Conservation (phyloP, 2,113 vertebrate species). For the Hippocampus barbouri region DNA sequence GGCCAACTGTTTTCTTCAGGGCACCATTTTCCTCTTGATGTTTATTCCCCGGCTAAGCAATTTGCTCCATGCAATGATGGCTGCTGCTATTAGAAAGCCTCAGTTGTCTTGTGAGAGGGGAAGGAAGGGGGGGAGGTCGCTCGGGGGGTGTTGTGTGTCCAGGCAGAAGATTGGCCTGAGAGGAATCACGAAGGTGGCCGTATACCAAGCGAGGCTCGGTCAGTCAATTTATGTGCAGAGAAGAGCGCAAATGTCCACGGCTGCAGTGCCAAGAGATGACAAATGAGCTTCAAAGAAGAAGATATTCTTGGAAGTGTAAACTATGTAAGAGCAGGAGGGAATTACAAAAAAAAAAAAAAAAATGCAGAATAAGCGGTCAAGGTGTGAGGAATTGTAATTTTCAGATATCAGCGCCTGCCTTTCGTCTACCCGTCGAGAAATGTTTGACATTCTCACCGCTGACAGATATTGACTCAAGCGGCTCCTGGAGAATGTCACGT, state of each 20-base stretch:
- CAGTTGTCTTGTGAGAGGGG: neutral
- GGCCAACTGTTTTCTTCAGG: neutral
- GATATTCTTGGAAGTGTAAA: neutral
- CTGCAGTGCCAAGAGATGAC: neutral
- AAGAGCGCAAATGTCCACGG: neutral
- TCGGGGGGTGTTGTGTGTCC: conserved; percentile 11
- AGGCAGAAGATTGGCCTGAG: conserved; percentile 18
- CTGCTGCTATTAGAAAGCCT: conserved; percentile 36
- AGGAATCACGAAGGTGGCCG: conserved; percentile 28
- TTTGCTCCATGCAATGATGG: conserved; percentile 54
- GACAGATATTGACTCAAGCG: too few relatives aligned
- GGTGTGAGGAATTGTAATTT: neutral
- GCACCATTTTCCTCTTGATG: neutral
- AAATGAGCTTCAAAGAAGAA: neutral
- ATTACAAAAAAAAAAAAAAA: neutral
- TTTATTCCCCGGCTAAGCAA: conserved; percentile 22
- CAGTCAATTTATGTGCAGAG: neutral
- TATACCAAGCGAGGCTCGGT: conserved; percentile 1
- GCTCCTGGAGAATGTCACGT: too few relatives aligned
- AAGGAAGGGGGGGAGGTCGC: neutral
- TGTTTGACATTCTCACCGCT: neutral
- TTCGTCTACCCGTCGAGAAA: neutral
- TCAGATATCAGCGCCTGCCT: neutral
- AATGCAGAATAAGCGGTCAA: neutral
- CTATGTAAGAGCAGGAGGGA: neutral